A percentile compares a stretch with the other conserved stretches of the same genome.
Conservation (phyloP, 1,140 invertebrate genomes). For the Laupala kohalensis region DNA sequence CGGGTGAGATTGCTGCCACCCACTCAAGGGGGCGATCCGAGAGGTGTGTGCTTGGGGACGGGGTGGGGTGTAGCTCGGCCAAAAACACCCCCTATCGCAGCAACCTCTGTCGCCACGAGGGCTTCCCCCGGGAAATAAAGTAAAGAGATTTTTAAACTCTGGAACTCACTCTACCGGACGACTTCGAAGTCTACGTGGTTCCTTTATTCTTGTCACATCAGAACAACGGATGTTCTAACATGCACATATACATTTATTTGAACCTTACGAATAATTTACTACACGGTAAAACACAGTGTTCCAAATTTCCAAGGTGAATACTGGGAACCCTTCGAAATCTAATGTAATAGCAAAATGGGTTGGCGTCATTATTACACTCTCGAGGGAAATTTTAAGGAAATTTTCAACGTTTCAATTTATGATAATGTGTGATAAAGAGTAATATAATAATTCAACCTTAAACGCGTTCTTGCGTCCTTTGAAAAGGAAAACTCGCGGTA, state of each 20-base stretch:
- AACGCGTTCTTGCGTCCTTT: no score
- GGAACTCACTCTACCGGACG: background rate
- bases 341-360: no score
- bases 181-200: background rate
- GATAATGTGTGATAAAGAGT: no score
- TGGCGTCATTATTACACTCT: no score
- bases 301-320: no score
- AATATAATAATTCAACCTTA: no score
- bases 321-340: no score
- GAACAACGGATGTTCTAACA: background rate
- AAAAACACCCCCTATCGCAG: background rate
- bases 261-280: background rate
- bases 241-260: background rate
- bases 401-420: no score
- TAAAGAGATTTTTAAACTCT: background rate
- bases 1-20: background rate
- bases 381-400: no score
- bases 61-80: background rate
- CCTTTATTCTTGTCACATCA: background rate
- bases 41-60: no score
- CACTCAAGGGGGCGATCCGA: background rate
- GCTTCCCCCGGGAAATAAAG: background rate
- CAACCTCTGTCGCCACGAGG: background rate
- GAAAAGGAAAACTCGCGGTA: no score
- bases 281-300: background rate